These are phyloP conservation scores for Carpatolechia fugitivella DNA, from an alignment of 2,888 invertebrate genomes.

Conservation along the genomic window DNA sequence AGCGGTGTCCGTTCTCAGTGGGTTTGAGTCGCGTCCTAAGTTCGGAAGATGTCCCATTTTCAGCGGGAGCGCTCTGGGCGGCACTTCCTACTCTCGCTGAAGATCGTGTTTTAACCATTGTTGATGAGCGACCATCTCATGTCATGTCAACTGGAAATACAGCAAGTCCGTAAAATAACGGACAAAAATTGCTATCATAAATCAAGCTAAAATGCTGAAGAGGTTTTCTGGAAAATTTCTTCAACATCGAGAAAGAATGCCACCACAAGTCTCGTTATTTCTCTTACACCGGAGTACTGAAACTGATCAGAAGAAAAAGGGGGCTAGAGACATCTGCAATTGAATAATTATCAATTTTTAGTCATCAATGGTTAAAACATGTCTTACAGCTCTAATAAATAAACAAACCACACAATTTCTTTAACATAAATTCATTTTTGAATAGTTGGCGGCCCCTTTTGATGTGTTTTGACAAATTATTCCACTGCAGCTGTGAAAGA, in stretches of 20 bases:
- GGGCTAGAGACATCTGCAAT: constrained; percentile 70
- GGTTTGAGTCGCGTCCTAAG: constrained; percentile 67
- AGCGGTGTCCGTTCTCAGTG: constrained; percentile 66
- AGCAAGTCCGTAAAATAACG: constrained; percentile 62
- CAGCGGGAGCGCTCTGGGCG: constrained; percentile 59
- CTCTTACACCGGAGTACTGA: constrained; percentile 59
- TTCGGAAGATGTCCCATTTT: constrained; percentile 69
- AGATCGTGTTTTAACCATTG: constrained; percentile 80
- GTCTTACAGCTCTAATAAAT: constrained; percentile 69
- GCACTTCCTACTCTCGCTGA: constrained; percentile 74
- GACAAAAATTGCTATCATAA: constrained; percentile 61
- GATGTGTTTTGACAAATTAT: constrained; percentile 60
- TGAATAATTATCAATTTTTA: constrained; percentile 70
- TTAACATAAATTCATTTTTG: constrained; percentile 44
- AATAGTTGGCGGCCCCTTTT: constrained; percentile 59
- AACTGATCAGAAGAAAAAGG: constrained; percentile 47
- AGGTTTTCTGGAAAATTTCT: constrained; percentile 73
- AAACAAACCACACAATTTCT: constrained; percentile 58
- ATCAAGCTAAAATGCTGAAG: constrained; percentile 48
- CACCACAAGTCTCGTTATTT: constrained; percentile 60
- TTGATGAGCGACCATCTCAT: constrained; percentile 75
- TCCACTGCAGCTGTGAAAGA: constrained; percentile 76
- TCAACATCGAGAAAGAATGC: constrained; percentile 43
- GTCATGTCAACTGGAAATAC: constrained; percentile 79
- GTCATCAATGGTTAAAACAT: constrained; percentile 79